Evolutionary conservation across 2,888 invertebrate species (phyloP).

Genomic region (Notodonta ziczac): DNA sequence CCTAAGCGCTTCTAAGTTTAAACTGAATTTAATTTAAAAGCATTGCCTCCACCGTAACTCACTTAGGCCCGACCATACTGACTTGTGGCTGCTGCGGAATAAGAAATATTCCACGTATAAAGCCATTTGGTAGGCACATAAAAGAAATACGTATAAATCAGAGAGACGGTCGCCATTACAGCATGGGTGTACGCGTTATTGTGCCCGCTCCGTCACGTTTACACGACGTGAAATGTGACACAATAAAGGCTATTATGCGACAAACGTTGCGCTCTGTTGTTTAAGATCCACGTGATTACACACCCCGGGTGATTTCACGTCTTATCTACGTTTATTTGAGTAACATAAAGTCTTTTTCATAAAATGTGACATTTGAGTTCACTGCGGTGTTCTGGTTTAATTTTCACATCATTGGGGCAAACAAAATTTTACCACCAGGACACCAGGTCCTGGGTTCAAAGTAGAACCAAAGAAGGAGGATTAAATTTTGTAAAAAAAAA

Average conservation of each 20-base stretch:
- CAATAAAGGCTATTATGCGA: constrained; percentile 71
- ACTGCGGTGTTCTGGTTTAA: too few relatives aligned
- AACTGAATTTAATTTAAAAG: constrained; percentile 63
- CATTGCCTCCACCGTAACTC: constrained; percentile 52
- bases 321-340: not conserved
- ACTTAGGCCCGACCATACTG: constrained; percentile 53
- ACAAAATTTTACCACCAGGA: too few relatives aligned
- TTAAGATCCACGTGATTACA: constrained; percentile 41
- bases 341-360: not conserved
- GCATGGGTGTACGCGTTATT: constrained; percentile 67
- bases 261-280: constrained; percentile 58
- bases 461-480: too few relatives aligned
- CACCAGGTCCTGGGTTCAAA: too few relatives aligned
- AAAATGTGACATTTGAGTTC: too few relatives aligned
- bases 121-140: constrained; percentile 75
- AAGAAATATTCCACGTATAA: constrained; percentile 69
- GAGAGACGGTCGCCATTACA: constrained; percentile 76
- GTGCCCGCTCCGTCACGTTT: constrained; percentile 74
- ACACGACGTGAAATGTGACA: constrained; percentile 71
- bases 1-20: constrained; percentile 46
- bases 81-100: constrained; percentile 57
- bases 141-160: constrained; percentile 82
- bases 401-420: too few relatives aligned
- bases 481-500: too few relatives aligned
- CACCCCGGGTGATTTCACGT: constrained; percentile 26